Conservation (phyloP, 2,797 vertebrate species). For the Aeoliscus strigatus region DNA sequence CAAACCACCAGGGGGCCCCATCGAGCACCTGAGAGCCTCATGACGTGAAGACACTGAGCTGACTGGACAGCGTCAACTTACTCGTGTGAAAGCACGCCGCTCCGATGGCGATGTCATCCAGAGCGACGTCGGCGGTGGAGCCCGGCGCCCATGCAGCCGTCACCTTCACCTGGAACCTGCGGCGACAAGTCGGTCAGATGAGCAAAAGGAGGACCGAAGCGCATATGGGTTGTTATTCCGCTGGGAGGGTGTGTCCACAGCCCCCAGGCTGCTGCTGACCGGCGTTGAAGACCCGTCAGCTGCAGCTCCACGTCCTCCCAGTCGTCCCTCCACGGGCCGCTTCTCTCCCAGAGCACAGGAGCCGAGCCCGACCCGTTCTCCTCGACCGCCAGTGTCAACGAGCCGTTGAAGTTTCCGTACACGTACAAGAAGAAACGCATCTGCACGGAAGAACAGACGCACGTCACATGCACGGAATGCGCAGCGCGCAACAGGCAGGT, state of each 20-base stretch:
- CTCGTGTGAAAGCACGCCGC: conserved; percentile 79
- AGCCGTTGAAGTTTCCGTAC: conserved; percentile 81
- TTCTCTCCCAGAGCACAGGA: conserved; percentile 75
- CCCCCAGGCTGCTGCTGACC: too few species aligned
- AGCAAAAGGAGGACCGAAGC: too few species aligned
- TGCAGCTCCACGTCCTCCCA: conserved; percentile 81
- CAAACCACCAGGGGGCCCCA: too few species aligned
- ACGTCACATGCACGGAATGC: too few species aligned
- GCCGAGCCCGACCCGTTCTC: conserved; percentile 55
- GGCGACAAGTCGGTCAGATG: too few species aligned
- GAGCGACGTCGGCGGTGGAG: conserved; percentile 80
- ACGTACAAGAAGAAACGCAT: conserved; percentile 81
- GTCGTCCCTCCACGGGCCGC: conserved; percentile 70
- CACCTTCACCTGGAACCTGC: conserved; percentile 82
- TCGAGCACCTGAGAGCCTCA: too few species aligned
- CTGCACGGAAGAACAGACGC: conserved; percentile 56
- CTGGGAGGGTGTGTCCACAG: too few species aligned
- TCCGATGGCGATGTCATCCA: conserved; percentile 83
- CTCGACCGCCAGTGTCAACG: conserved; percentile 77
- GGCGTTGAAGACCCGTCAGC: conserved; percentile 70
- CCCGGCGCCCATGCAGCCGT: conserved; percentile 77
- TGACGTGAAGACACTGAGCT: too few species aligned
- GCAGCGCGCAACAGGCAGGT: too few species aligned
- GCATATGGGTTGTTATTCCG: too few species aligned
- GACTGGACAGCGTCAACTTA: conserved; percentile 38